Evolutionary conservation across 92 coral and sea anemone genomes (phyloP).

Genomic region (Parazoanthus swiftii): DNA sequence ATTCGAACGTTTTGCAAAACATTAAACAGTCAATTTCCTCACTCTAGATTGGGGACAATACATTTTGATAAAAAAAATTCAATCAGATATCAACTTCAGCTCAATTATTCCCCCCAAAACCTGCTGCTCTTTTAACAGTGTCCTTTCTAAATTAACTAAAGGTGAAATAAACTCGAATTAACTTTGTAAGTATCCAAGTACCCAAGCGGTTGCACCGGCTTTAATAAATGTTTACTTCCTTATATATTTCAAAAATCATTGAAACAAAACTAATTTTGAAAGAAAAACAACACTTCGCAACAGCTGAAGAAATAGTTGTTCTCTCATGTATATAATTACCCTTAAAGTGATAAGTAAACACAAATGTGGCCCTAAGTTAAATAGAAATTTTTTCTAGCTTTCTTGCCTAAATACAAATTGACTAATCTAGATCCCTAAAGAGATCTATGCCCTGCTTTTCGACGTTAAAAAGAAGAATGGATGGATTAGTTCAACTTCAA

Average conservation of each 20-base stretch:
- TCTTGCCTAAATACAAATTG: no score
- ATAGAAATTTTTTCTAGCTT: background rate
- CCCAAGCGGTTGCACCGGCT: background rate
- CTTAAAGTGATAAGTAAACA: background rate
- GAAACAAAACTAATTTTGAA: no score
- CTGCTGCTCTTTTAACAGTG: background rate
- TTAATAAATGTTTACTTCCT: background rate
- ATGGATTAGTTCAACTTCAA: no score
- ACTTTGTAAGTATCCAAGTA: background rate
- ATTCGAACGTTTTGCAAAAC: no score
- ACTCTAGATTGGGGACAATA: background rate
- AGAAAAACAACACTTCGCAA: no score
- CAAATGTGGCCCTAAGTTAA: background rate
- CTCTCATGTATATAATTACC: background rate
- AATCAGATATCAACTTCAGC: background rate
- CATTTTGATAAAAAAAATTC: background rate
- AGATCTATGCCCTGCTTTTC: no score
- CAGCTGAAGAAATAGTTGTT: background rate
- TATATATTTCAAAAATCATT: no score
- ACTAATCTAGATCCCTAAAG: background rate
- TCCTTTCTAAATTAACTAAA: background rate
- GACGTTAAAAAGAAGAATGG: no score
- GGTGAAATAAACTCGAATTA: background rate
- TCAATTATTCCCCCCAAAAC: no score
- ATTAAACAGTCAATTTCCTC: background rate